phyloP scores from a whole-genome alignment of 2,888 invertebrate genomes.

The Mythimna pallens region DNA sequence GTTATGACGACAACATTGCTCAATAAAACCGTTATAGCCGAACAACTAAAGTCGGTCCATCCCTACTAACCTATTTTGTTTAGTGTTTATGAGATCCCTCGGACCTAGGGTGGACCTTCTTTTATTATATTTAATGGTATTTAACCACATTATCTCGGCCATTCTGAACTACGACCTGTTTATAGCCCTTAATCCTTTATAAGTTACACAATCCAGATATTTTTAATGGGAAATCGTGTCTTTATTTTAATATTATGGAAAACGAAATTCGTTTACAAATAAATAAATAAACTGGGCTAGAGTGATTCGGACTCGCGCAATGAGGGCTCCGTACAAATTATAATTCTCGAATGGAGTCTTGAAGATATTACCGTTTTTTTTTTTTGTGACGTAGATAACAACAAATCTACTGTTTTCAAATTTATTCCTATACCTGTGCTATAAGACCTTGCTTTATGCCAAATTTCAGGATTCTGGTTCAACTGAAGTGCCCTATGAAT shows the following conservation, averaged over 20 bases:
- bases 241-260: constrained; percentile 23
- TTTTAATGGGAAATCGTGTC: constrained; percentile 37
- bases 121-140: background rate
- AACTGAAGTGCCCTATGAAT: too few species aligned
- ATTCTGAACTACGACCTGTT: constrained; percentile 63
- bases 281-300: background rate
- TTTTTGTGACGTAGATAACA: too few species aligned
- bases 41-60: constrained; percentile 1
- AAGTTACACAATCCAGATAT: constrained; percentile 52
- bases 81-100: constrained; percentile 4
- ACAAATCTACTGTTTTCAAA: too few species aligned
- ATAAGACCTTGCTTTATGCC: too few species aligned
- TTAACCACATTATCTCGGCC: constrained; percentile 49
- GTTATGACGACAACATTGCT: background rate
- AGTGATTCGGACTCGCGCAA: too few species aligned
- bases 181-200: constrained; percentile 70
- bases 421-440: too few species aligned
- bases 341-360: too few species aligned
- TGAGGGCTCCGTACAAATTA: too few species aligned
- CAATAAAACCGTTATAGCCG: background rate
- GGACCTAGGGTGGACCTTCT: constrained; percentile 12
- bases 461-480: too few species aligned
- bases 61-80: constrained; percentile 5
- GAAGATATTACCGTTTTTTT: too few species aligned
- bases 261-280: background rate